These are phyloP conservation scores for Dipus sagitta DNA, from an alignment of 2,797 vertebrate species.

Conservation along the genomic window DNA sequence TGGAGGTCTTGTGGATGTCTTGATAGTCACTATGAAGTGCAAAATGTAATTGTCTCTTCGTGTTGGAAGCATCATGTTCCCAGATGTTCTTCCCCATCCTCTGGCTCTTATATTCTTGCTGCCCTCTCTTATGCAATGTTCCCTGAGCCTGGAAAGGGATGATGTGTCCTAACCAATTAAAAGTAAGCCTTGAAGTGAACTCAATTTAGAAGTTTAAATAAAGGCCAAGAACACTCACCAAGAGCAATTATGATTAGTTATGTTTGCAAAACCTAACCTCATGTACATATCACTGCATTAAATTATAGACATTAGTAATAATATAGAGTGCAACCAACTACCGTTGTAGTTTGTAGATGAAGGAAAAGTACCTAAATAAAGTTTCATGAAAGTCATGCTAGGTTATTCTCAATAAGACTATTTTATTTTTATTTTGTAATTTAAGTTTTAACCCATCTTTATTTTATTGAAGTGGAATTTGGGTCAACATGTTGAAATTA, in stretches of 20 bases:
- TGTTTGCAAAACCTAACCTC: background rate
- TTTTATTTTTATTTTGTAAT: constrained; percentile 41
- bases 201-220: background rate
- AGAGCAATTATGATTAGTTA: background rate
- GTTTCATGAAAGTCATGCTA: background rate
- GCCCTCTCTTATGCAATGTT: too few species aligned
- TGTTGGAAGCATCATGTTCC: too few species aligned
- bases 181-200: background rate
- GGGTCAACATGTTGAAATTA: background rate
- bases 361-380: constrained; percentile 26
- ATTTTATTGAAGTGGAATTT: background rate
- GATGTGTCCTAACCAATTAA: constrained; percentile 1
- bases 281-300: background rate
- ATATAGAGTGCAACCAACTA: background rate
- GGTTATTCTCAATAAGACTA: background rate
- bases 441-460: background rate
- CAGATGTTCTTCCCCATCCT: too few species aligned
- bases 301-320: background rate
- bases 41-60: too few species aligned
- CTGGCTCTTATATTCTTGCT: too few species aligned
- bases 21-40: too few species aligned
- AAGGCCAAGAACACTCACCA: background rate
- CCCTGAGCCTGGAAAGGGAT: background rate
- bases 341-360: background rate
- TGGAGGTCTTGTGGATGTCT: too few species aligned